phyloP scores from a whole-genome alignment of 2,888 invertebrate species.

The Drosophila stalkeri region DNA sequence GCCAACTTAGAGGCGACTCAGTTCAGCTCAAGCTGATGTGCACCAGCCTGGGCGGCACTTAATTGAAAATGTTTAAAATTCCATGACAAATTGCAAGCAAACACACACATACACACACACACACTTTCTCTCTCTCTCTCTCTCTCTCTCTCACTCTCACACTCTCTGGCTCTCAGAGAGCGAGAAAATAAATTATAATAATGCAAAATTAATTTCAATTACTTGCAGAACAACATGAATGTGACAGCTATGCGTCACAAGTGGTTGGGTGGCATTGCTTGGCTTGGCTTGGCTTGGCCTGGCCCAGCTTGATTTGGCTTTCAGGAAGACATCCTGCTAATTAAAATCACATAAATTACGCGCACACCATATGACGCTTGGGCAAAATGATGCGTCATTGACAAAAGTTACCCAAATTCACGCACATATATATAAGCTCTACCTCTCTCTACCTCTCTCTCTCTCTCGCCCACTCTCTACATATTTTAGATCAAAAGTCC shows the following conservation, averaged over 20 bases:
- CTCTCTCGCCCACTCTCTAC: not conserved
- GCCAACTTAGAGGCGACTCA: conserved; percentile 68
- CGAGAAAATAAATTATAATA: conserved; percentile 44
- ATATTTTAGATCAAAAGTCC: conserved; percentile 66
- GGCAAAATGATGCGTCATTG: conserved; percentile 50
- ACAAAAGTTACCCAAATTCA: conserved; percentile 43
- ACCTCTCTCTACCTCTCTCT: not conserved
- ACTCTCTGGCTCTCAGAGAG: not conserved
- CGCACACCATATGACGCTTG: conserved; percentile 67
- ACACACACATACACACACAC: conserved; percentile 6
- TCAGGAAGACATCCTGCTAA: conserved; percentile 54
- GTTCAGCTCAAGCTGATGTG: conserved; percentile 56
- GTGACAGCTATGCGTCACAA: conserved; percentile 78
- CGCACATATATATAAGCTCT: conserved; percentile 18
- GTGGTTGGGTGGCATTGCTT: not conserved
- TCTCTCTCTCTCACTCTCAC: not conserved
- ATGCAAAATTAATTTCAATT: conserved; percentile 81
- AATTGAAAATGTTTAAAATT: conserved; percentile 81
- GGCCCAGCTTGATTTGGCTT: conserved; percentile 1
- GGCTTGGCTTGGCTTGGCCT: not conserved
- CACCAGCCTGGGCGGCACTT: conserved; percentile 53
- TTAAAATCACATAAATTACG: conserved; percentile 80
- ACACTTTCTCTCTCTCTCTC: not conserved
- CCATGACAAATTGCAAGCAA: conserved; percentile 66
- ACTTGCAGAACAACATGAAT: conserved; percentile 71